Evolutionary conservation across 2,888 invertebrate genomes (phyloP), one percentile per base, ranked within the genome.

Genomic region (Pasiphila rectangulata): DNA sequence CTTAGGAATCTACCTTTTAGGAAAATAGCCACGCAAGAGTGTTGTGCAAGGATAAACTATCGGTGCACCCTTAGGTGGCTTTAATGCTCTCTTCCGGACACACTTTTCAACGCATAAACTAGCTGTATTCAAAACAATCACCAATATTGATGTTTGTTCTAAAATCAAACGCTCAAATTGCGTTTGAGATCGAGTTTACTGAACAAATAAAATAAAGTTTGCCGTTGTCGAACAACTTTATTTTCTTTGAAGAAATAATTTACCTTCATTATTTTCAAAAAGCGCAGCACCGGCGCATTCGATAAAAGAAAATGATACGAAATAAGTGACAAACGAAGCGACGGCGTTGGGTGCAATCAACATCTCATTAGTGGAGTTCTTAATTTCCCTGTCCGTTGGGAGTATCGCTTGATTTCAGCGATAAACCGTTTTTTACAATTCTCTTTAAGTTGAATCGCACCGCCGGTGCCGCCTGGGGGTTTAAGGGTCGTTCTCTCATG

Each of bases 331-430:
- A 79, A 83, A 72, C 76, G 77, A 67, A 68, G 67, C 74, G n/a
- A n/a, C n/a, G n/a, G n/a, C n/a, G 68, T 65, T 71, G 75, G 76
- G 76, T 77, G 82, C 84, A 84, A 85, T 86, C 84, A 85, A 83
- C 86, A 85, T 86, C 83, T 84, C 84, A 85, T 86, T 85, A 85
- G 83, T 64, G 73, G 65, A 74, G 67, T 75, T 75, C 78, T 83
- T 85, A 84, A 83, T 83, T 82, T 76, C 64, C 65, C 69, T 73
- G 77, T 79, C 76, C 64, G 75, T 53, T 44, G 62, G 65, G 75
- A 63, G 64, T 64, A 60, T 64, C 67, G 67, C 70, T 56, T 72
- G 81, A 83, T 79, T 82, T 75, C 71, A 72, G 74, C 78, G 79
- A 80, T 83, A 80, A 83, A 79, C 74, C 76, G 76, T 79, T 82